These are phyloP conservation scores for Ladona fulva DNA, from an alignment of 1,140 invertebrate genomes.

Conservation along the genomic window DNA sequence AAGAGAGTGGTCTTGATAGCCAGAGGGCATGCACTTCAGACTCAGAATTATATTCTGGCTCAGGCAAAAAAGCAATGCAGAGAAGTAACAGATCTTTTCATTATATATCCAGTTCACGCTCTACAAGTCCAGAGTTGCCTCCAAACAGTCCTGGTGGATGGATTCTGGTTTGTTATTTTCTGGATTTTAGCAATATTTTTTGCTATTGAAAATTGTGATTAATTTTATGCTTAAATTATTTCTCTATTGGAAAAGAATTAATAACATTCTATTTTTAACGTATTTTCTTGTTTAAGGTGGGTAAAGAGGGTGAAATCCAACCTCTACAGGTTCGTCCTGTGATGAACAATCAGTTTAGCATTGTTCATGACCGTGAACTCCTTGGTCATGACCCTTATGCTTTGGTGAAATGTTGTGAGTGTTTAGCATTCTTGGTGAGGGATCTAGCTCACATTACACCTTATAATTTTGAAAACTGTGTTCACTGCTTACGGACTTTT, in stretches of 20 bases:
- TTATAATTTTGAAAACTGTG: conserved; percentile 82
- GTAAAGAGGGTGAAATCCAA: conserved; percentile 43
- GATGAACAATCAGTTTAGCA: conserved; percentile 49
- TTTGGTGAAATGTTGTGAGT: conserved; percentile 84
- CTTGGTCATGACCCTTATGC: conserved; percentile 68
- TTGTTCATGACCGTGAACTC: conserved; percentile 56
- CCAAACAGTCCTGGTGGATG: conserved; percentile 48
- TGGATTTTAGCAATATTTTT: conserved; percentile 3
- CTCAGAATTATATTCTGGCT: conserved; percentile 48
- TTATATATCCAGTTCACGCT: conserved; percentile 18
- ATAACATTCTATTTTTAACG: not conserved
- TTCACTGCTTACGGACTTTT: conserved; percentile 84
- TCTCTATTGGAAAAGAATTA: conserved; percentile 12
- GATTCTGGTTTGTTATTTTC: conserved; percentile 52
- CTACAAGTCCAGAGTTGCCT: conserved; percentile 29
- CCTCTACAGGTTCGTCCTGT: conserved; percentile 36
- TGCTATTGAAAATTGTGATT: not conserved
- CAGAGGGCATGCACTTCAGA: conserved; percentile 60
- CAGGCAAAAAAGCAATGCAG: not conserved
- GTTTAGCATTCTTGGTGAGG: conserved; percentile 82
- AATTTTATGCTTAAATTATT: conserved; percentile 13
- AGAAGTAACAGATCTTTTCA: not conserved
- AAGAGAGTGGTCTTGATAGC: conserved; percentile 28
- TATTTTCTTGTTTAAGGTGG: conserved; percentile 34
- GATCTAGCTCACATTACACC: conserved; percentile 95